Conservation (phyloP, 2,888 invertebrate species). For the Tolmerus cingulatus region DNA sequence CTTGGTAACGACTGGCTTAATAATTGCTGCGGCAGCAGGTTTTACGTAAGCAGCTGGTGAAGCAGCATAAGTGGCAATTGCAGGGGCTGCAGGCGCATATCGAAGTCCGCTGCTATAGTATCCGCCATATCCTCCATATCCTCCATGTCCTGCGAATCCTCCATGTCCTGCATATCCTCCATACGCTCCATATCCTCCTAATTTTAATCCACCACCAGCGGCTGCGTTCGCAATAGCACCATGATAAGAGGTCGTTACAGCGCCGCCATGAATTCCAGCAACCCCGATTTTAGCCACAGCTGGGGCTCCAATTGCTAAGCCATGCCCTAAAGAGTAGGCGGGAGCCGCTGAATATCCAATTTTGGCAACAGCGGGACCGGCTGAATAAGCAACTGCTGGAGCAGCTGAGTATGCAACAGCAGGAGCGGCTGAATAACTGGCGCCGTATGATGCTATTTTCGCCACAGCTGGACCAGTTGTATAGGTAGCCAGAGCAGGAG, state of each 20-base stretch:
- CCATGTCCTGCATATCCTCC: neutral
- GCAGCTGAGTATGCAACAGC: constrained; percentile 46
- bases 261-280: constrained; percentile 28
- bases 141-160: constrained; percentile 51
- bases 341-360: neutral
- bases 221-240: constrained; percentile 54
- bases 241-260: constrained; percentile 54
- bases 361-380: constrained; percentile 39
- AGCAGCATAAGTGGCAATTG: constrained; percentile 58
- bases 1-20: constrained; percentile 69
- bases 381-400: constrained; percentile 47
- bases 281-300: constrained; percentile 55
- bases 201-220: constrained; percentile 43
- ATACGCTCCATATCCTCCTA: neutral
- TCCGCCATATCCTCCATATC: constrained; percentile 47
- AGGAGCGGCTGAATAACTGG: constrained; percentile 48
- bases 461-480: constrained; percentile 58
- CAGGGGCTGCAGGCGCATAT: constrained; percentile 60
- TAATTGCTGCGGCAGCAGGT: constrained; percentile 59
- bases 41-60: constrained; percentile 60
- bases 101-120: constrained; percentile 53
- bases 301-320: constrained; percentile 55
- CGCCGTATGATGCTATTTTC: constrained; percentile 30
- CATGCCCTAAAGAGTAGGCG: constrained; percentile 22
- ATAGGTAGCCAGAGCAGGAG: constrained; percentile 53